Evolutionary conservation across 2,888 invertebrate species (phyloP), one percentile per base, ranked within the genome.

Genomic region (Halictus ligatus): DNA sequence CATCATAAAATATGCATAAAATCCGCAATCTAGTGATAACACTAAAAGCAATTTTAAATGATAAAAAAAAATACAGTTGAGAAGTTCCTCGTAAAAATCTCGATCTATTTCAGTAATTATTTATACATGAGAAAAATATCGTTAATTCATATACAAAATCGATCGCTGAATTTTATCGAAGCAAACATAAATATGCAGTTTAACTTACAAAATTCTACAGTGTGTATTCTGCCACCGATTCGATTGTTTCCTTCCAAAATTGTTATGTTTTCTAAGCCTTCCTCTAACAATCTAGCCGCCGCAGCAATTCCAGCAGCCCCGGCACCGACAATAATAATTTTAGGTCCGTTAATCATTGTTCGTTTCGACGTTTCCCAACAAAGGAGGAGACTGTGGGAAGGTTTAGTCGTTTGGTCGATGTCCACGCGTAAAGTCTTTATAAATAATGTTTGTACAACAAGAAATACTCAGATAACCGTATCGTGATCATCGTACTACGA

Each of bases 291-390:
- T 85, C 94, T 94, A 12, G 95, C 94, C 13, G 96, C 96, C n/a
- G 96, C 96, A 21, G 96, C 96, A 73, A 96, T 95, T 21, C 96
- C 96, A n/a, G 96, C 94, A 25, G 96, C 95, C 15, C 97, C 97
- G 64, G 96, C 96, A 82, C 97, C 97, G 82, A 97, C 94, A 69
- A 97, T 96, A 82, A 97, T 87, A 64, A 96, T 94, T 92, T 93
- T 93, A 10, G 90, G 85, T 50, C 92, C 85, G 48, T 75, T 88
- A 25, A 86, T 54, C 93, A 94, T 94, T 75, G 2, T 79, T 50
- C 60, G 7, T 40, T 67, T 60, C 43, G 77, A 48, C 8, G 25
- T 3, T 46, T 29, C 43, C 50, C 2, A 21, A 46, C 40, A 21
- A 64, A 5, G 12, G 25, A 10, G 75, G 2, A 50, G 5, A 75